Conservation (phyloP, 2,797 vertebrate species). For the Helarctos malayanus region DNA sequence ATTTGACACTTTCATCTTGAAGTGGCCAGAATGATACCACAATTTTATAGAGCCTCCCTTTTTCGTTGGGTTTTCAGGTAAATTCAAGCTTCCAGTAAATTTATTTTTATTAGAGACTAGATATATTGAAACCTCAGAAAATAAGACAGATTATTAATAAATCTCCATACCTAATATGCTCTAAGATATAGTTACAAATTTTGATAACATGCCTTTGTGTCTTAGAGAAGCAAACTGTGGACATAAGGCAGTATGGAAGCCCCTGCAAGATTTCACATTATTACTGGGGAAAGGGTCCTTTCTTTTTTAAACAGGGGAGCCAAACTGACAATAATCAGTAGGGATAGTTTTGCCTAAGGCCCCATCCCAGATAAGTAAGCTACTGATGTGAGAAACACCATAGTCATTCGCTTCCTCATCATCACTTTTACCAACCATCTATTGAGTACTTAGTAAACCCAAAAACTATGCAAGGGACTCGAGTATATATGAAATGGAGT, state of each 20-base stretch:
- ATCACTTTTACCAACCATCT: background rate
- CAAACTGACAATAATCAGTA: background rate
- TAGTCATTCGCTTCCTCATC: background rate
- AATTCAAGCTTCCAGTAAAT: conserved; percentile 22
- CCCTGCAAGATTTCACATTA: background rate
- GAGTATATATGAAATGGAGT: background rate
- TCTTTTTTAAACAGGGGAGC: background rate
- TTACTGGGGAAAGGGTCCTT: background rate
- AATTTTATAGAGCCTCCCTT: background rate
- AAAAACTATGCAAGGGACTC: background rate
- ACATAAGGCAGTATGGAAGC: background rate
- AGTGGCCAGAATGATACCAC: background rate
- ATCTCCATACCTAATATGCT: background rate
- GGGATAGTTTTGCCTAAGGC: background rate
- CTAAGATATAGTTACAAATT: background rate
- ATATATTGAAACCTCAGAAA: conserved; percentile 3
- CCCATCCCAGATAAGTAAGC: background rate
- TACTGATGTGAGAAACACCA: background rate
- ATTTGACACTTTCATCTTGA: conserved; percentile 51
- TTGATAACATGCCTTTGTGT: background rate
- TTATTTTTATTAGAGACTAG: conserved; percentile 13
- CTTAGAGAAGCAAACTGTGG: background rate
- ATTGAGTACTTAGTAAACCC: background rate
- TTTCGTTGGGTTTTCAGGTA: conserved; percentile 6
- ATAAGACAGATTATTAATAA: background rate